Evolutionary conservation across 2,113 vertebrate species (phyloP).

Genomic region (Ellobius talpinus): DNA sequence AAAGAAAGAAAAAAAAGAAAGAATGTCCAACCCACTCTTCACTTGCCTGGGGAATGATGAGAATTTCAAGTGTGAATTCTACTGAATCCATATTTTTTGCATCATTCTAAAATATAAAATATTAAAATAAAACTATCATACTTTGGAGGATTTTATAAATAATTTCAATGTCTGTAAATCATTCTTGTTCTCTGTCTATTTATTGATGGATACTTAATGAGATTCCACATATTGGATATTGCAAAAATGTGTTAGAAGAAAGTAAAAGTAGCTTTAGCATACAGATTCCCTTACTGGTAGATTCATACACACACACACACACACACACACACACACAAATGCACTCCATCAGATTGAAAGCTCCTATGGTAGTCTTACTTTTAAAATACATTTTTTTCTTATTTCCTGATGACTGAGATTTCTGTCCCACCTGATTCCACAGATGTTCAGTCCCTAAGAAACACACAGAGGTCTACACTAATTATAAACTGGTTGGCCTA

Average conservation of each 20-base stretch:
- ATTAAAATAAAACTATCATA: neutral
- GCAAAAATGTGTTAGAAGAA: neutral
- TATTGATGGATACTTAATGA: neutral
- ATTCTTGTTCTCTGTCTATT: neutral
- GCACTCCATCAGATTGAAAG: neutral
- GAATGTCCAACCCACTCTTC: neutral
- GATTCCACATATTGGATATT: neutral
- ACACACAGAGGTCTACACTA: no score
- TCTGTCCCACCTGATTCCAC: no score
- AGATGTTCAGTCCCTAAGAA: no score
- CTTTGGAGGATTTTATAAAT: neutral
- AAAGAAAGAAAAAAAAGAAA: no score
- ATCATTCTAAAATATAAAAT: neutral
- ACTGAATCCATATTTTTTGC: neutral
- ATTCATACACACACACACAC: neutral
- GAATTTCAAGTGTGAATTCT: neutral
- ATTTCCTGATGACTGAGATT: no score
- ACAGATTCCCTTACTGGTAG: neutral
- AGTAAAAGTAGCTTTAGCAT: neutral
- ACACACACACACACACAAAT: neutral
- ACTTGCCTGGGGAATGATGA: neutral
- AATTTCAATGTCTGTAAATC: neutral
- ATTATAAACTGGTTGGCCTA: no score
- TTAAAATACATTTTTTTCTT: neutral
- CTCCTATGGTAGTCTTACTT: neutral